Base-by-base conservation (phyloP, 2,113 vertebrate genomes). In the Anas platyrhynchos region DNA sequence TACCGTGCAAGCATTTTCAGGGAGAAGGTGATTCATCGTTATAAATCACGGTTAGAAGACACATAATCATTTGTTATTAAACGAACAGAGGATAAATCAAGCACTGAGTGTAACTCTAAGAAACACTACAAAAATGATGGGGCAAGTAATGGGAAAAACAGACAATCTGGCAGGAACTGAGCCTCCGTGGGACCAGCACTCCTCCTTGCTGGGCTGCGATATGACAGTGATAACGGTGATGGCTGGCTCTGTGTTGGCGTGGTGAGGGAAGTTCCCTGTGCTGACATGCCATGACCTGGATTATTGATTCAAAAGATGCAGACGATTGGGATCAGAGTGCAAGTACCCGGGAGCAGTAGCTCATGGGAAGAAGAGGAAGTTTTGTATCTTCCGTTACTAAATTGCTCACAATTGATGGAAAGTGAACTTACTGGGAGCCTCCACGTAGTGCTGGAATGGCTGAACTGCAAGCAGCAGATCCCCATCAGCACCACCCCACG, bases 11-110 rank as follows among this genome's bases (percentile, higher is more conserved):
- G 38, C 17, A 5, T 41, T 91, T 85, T 43, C 93, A 91, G 86
- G 72, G 43, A 82, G 55, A 58, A 78, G 72, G 78, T 85, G 46
- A 89, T 91, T 79, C 88, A 55, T 58, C 4, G 21, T 32, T 46
- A 62, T 79, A 91, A 92, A 88, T 93, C 91, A 78, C 68, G 4
- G 41, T 63, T 17, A 72, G 76, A 27, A 89, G 96, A 84, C 95
- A 92, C 72, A 89, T 12, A 88, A 92, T 94, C 92, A 68, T 93
- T 96, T 72, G 95, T 89, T 83, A 77, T 46, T 34, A 95, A 93
- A 52, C 1, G 22, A 91, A 67, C 72, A 44, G 86, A 58, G 82
- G 44, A 84, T 82, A 84, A 94, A 89, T 94, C 95, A 83, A 43
- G 50, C 31, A 4, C n/a, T 13, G 89, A 36, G 16, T 3, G 27